Base-by-base conservation (phyloP, 2,888 invertebrate species). In the Liopterus haemorrhoidalis region DNA sequence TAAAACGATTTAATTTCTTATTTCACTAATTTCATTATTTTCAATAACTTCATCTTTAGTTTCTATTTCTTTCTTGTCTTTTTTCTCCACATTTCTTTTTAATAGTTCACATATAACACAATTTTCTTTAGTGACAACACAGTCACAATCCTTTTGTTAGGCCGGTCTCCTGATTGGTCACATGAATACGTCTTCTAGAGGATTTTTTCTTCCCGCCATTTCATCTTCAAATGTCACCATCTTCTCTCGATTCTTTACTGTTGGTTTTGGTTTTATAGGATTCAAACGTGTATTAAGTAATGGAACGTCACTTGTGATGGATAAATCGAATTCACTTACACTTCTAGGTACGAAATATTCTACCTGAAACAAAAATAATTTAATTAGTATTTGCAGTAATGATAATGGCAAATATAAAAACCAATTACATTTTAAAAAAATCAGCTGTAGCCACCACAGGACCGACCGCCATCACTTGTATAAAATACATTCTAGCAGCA, bases 281-380 rank as follows among this genome's bases (percentile, higher is more conserved):
- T 66, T 62, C 49, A 67, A 52, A 51, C 55, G 46, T 5, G 36
- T 12, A 36, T 36, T 36, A 55, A 68, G 61, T 48, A 67, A 56
- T 52, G 67, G 59, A 49, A 62, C 57, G 49, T 62, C 59, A 45
- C 64, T 51, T 48, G 55, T 61, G 25, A 84, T 80, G 0, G 81
- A 76, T 45, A 88, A 66, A 63, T 88, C 85, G 60, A 88, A 88
- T 63, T 87, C 88, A 67, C 87, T 87, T 46, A 87, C 76, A 66
- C 86, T 86, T 46, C 88, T 74, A 49, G 88, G 88, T 50, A 88
- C 86, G 64, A 87, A 88, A 65, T 88, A 88, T 62, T 88, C 88
- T 46, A 85, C 72, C 50, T 82, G 75, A 33, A 78, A 76, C 3
- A 12, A 4, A 15, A 11, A n/a, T n/a, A n/a, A n/a, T n/a, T n/a